Evolutionary conservation across 1,140 invertebrate species (phyloP).

Genomic region (Sarcophaga bullata): DNA sequence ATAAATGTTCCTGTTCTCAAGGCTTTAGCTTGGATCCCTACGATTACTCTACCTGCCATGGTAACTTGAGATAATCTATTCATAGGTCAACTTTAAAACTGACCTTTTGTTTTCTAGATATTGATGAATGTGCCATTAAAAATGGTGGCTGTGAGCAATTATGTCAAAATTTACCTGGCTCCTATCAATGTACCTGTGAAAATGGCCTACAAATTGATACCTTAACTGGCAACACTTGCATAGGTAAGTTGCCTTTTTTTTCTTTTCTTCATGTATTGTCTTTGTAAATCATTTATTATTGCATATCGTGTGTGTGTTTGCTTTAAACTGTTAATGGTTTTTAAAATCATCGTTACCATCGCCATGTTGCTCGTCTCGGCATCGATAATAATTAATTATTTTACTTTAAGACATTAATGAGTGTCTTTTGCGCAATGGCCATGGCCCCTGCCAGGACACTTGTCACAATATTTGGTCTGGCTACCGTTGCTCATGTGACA

Average conservation of each 20-base stretch:
- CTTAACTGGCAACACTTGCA: slow-evolving; percentile 54
- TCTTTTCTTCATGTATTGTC: background rate
- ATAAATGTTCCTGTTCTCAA: slow-evolving; percentile 56
- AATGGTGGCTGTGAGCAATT: slow-evolving; percentile 73
- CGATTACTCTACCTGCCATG: slow-evolving; percentile 57
- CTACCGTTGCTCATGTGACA: slow-evolving; percentile 72
- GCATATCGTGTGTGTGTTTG: too few relatives aligned
- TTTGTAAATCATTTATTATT: too few relatives aligned
- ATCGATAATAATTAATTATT: background rate
- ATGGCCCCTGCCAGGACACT: slow-evolving; percentile 74
- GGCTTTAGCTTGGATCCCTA: slow-evolving; percentile 58
- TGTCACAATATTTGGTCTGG: slow-evolving; percentile 74
- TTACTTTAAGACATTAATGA: slow-evolving; percentile 71
- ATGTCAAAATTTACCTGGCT: slow-evolving; percentile 78
- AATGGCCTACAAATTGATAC: slow-evolving; percentile 65
- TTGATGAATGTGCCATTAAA: slow-evolving; percentile 80
- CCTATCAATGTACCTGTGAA: slow-evolving; percentile 76
- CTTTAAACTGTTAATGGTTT: too few relatives aligned
- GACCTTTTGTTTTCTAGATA: slow-evolving; percentile 67
- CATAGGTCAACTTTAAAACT: background rate
- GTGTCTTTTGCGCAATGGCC: slow-evolving; percentile 72
- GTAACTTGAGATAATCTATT: slow-evolving; percentile 46
- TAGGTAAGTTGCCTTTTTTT: slow-evolving; percentile 54
- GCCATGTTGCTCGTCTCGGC: background rate
- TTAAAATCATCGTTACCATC: background rate